These are phyloP conservation scores for Paralinhomoeus sp. DNA, from an alignment of 2,888 invertebrate genomes.

Conservation along the genomic window DNA sequence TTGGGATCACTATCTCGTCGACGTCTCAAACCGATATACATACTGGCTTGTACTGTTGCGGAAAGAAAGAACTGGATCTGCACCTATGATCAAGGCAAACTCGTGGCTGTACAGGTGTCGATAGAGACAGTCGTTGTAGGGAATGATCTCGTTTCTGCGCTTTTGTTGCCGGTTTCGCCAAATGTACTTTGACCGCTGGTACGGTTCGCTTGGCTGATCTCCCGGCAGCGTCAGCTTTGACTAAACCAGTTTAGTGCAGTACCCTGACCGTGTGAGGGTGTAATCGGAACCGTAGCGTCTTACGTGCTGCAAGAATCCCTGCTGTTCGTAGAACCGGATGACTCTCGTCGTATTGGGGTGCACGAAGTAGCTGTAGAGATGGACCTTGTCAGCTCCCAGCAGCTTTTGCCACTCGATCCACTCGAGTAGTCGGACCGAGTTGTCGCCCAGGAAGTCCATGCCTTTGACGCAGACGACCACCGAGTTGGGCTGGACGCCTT, in stretches of 20 bases:
- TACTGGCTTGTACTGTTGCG: background rate
- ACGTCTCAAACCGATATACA: constrained; percentile 45
- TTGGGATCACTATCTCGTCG: constrained; percentile 80
- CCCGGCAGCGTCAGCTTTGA: constrained; percentile 62
- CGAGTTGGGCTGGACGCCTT: constrained; percentile 14
- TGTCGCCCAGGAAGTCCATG: constrained; percentile 61
- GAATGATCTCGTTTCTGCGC: constrained; percentile 74
- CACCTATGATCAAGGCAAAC: constrained; percentile 2
- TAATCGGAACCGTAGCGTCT: background rate
- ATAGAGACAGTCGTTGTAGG: constrained; percentile 85
- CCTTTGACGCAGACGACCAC: constrained; percentile 55
- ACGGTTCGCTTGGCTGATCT: constrained; percentile 62
- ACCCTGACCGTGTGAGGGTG: no score
- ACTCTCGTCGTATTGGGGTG: constrained; percentile 72
- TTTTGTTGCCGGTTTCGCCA: constrained; percentile 76
- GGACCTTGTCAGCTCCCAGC: constrained; percentile 45
- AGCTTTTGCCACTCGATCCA: constrained; percentile 71
- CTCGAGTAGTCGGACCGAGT: constrained; percentile 65
- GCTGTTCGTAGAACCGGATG: constrained; percentile 36
- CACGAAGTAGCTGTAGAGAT: constrained; percentile 54
- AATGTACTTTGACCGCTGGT: constrained; percentile 38
- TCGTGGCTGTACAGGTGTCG: constrained; percentile 66
- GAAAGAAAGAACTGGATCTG: no score
- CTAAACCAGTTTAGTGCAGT: constrained; percentile 47
- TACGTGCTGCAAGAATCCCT: constrained; percentile 30